Evolutionary conservation across 1,140 invertebrate species (phyloP).

Genomic region (Hydropsyche tenuis): DNA sequence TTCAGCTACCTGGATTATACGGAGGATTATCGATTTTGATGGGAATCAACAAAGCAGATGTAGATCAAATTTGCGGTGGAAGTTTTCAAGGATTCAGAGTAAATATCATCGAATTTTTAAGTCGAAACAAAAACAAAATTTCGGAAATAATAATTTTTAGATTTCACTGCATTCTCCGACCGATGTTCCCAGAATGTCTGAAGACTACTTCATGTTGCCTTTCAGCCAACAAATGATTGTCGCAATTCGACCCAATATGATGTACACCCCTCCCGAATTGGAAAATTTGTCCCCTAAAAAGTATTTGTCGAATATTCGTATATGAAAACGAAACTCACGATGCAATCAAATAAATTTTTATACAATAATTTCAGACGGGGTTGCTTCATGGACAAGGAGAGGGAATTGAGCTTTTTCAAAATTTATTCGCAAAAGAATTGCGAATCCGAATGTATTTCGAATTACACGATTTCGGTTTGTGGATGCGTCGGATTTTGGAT

Average conservation of each 20-base stretch:
- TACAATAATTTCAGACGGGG: conserved; percentile 8
- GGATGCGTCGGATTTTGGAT: conserved; percentile 68
- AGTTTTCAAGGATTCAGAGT: conserved; percentile 9
- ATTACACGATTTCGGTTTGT: conserved; percentile 72
- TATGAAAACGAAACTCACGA: no score
- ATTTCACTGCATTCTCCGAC: conserved; percentile 16
- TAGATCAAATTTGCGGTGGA: not conserved
- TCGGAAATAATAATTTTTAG: not conserved
- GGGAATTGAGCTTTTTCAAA: conserved; percentile 60
- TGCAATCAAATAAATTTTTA: conserved; percentile 6
- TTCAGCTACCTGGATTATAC: not conserved
- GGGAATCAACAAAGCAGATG: not conserved
- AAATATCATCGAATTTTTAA: not conserved
- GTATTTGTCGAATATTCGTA: conserved; percentile 1
- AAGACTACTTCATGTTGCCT: conserved; percentile 11
- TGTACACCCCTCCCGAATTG: not conserved
- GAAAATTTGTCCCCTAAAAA: not conserved
- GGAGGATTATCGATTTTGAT: not conserved
- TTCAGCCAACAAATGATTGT: not conserved
- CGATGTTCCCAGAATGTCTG: not conserved
- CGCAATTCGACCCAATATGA: conserved; percentile 18
- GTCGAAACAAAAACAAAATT: no score
- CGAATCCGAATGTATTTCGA: conserved; percentile 76
- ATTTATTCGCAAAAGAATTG: conserved; percentile 81
- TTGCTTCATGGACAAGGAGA: conserved; percentile 14